phyloP scores from a whole-genome alignment of 2,888 invertebrate species.

The Morinoia aosen region DNA sequence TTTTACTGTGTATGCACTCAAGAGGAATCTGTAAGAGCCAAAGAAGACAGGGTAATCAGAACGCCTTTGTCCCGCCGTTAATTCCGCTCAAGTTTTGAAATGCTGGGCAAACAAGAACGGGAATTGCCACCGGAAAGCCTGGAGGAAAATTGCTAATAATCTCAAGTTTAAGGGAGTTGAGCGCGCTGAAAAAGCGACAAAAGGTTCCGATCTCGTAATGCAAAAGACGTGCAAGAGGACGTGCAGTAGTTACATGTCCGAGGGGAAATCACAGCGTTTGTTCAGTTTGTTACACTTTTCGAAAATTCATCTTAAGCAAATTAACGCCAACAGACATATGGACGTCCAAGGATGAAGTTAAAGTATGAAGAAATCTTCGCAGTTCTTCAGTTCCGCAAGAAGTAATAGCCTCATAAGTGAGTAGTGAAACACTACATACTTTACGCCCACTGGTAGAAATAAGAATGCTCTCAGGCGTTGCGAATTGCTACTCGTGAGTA shows the following conservation, averaged over 20 bases:
- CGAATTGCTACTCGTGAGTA: not conserved
- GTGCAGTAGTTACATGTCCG: not conserved
- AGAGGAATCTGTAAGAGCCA: not conserved
- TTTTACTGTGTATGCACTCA: not conserved
- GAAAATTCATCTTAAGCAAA: not conserved
- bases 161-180: not conserved
- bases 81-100: conserved; percentile 21
- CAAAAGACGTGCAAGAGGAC: not conserved
- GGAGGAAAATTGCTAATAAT: not conserved
- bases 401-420: not conserved
- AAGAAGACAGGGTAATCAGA: not conserved
- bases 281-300: not conserved
- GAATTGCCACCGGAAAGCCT: not conserved
- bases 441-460: not conserved
- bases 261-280: not conserved
- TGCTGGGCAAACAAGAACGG: not conserved
- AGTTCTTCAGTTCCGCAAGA: not conserved
- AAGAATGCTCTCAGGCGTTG: not conserved
- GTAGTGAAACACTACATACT: no score
- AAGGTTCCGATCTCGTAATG: not conserved
- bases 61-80: not conserved
- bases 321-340: not conserved
- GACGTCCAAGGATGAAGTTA: not conserved
- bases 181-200: not conserved
- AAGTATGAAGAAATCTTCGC: not conserved